Evolutionary conservation across 2,113 vertebrate species (phyloP).

Genomic region (Puntigrus tetrazona): DNA sequence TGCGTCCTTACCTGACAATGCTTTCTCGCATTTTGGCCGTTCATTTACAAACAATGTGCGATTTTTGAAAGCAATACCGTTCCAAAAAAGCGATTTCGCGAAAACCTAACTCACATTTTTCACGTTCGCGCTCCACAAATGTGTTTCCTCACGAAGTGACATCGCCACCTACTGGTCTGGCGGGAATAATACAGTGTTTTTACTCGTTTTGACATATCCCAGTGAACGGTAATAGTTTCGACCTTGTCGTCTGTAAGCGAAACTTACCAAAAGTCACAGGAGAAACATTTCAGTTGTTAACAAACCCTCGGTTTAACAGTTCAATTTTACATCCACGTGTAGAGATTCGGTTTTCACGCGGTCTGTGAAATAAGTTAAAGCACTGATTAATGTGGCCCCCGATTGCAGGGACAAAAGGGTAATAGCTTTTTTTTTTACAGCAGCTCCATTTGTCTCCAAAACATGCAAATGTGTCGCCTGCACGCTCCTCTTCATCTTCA

Average conservation of each 20-base stretch:
- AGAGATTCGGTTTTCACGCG: neutral
- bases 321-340: neutral
- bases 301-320: neutral
- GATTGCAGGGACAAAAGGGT: constrained; percentile 12
- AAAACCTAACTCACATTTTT: too few relatives aligned
- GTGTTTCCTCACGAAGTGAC: too few relatives aligned
- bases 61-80: too few relatives aligned
- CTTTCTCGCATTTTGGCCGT: neutral
- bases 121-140: too few relatives aligned
- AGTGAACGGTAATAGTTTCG: neutral
- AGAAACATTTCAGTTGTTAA: neutral
- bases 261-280: neutral
- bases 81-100: too few relatives aligned
- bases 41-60: too few relatives aligned
- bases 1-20: neutral
- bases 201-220: neutral
- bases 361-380: neutral
- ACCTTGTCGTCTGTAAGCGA: neutral
- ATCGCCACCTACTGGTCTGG: too few relatives aligned
- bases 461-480: neutral
- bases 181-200: neutral
- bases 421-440: neutral
- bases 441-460: neutral
- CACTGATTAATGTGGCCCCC: neutral
- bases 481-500: neutral